A percentile compares a stretch with the other conserved stretches of the same genome.
Evolutionary conservation across 2,888 invertebrate genomes (phyloP).

Genomic region (Mimumesa dahlbomi): DNA sequence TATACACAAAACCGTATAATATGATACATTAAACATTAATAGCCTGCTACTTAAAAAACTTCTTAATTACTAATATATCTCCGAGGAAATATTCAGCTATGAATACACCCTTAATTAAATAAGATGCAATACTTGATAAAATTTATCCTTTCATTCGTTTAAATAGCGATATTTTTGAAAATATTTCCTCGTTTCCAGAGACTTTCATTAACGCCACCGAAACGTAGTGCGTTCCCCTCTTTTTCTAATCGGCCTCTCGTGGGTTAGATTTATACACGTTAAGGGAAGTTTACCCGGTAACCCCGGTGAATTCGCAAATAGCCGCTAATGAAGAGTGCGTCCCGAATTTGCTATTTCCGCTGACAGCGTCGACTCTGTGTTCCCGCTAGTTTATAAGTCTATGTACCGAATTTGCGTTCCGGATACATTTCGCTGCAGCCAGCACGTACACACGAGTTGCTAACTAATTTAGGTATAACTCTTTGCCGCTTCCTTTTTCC

Average conservation of each 20-base stretch:
- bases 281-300: constrained; percentile 12
- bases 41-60: too few relatives aligned
- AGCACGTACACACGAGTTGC: not conserved
- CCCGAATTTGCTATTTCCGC: constrained; percentile 6
- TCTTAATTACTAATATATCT: too few relatives aligned
- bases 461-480: constrained; percentile 9
- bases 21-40: too few relatives aligned
- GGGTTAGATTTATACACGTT: constrained; percentile 3
- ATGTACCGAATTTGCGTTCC: constrained; percentile 3
- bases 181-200: too few relatives aligned
- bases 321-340: constrained; percentile 27
- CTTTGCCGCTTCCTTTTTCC: too few relatives aligned
- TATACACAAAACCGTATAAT: too few relatives aligned
- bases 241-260: constrained; percentile 8
- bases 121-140: too few relatives aligned
- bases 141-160: too few relatives aligned
- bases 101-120: too few relatives aligned
- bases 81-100: too few relatives aligned
- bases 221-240: not conserved
- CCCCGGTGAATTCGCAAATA: constrained; percentile 17
- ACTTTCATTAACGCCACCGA: not conserved
- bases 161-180: too few relatives aligned
- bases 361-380: not conserved
- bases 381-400: constrained; percentile 15
- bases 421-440: constrained; percentile 2